These are phyloP conservation scores for Marcusenius ussheri DNA, from an alignment of 2,113 vertebrate species.

Conservation along the genomic window DNA sequence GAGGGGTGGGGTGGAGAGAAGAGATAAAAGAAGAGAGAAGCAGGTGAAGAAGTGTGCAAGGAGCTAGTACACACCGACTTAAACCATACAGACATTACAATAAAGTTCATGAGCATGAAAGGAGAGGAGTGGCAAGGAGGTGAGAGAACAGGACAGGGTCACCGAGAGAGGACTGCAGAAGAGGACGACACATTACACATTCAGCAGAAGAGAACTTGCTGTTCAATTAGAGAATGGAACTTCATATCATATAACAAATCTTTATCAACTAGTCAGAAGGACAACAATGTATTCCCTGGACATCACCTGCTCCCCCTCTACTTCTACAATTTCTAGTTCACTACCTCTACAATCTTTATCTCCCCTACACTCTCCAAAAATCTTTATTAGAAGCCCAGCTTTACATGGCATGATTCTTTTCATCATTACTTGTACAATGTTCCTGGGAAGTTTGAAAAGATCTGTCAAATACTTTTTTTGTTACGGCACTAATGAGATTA, in stretches of 20 bases:
- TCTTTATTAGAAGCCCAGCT: too few relatives aligned
- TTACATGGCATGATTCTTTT: neutral
- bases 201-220: neutral
- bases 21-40: constrained; percentile 1
- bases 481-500: neutral
- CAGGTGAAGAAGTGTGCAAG: constrained; percentile 21
- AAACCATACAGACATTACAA: constrained; percentile 23
- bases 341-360: neutral
- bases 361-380: neutral
- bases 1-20: neutral
- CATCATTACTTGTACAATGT: neutral
- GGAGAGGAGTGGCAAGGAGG: neutral
- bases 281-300: neutral
- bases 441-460: neutral
- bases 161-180: neutral
- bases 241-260: neutral
- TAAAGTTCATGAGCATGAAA: neutral
- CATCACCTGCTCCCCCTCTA: neutral
- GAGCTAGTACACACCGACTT: constrained; percentile 5
- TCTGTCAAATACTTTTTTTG: neutral
- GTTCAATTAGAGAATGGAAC: neutral
- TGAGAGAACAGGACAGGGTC: neutral
- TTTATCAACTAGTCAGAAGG: neutral
- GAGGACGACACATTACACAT: accelerated
- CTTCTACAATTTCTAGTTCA: neutral